These are phyloP conservation scores for Cyprinodon diabolis DNA, from an alignment of 2,797 vertebrate genomes.

Conservation along the genomic window DNA sequence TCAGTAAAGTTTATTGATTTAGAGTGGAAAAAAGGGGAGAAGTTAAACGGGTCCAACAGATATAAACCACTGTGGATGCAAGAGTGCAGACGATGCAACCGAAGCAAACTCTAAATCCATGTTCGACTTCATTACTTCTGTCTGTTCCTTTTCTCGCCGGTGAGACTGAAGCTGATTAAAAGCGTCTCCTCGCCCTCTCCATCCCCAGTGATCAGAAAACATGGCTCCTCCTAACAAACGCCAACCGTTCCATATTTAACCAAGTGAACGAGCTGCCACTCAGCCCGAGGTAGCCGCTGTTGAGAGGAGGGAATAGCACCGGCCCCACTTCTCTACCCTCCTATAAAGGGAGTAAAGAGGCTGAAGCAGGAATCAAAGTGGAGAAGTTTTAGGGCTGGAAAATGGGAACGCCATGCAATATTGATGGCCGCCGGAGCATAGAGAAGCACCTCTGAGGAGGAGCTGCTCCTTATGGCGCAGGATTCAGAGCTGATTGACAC, in stretches of 20 bases:
- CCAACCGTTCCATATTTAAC: constrained; percentile 17
- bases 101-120: constrained; percentile 7
- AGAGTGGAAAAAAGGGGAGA: neutral
- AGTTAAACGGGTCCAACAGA: neutral
- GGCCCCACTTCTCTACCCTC: constrained; percentile 50
- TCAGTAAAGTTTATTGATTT: neutral
- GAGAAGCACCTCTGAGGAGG: constrained; percentile 57
- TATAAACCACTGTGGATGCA: neutral
- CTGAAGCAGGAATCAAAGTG: constrained; percentile 63
- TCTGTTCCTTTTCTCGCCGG: constrained; percentile 18
- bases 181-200: constrained; percentile 13
- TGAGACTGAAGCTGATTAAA: constrained; percentile 43
- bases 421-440: constrained; percentile 69
- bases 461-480: constrained; percentile 45
- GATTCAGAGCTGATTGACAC: constrained; percentile 65
- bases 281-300: constrained; percentile 50
- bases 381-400: constrained; percentile 58
- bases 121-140: constrained; percentile 37
- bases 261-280: constrained; percentile 57
- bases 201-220: constrained; percentile 31
- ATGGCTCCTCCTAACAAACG: constrained; percentile 35
- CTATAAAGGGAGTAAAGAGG: constrained; percentile 39
- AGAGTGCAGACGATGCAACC: neutral
- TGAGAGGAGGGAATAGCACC: constrained; percentile 40
- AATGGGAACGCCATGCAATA: constrained; percentile 72